phyloP scores from a whole-genome alignment of 2,113 vertebrate species.

The Noturus placidus region DNA sequence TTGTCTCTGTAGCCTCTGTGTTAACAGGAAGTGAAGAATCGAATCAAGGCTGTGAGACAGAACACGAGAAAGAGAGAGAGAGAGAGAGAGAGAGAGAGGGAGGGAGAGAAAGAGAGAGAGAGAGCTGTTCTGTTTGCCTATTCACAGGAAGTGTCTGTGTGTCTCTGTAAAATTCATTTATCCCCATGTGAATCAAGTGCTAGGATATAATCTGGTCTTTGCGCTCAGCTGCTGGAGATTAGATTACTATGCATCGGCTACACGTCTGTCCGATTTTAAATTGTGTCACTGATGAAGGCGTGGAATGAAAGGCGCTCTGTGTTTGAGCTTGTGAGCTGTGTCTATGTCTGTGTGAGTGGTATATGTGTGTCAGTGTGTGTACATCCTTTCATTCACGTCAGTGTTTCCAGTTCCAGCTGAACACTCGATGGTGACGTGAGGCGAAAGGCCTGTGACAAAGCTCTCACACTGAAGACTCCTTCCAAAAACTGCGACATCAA shows the following conservation, averaged over 20 bases:
- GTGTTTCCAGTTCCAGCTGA: background rate
- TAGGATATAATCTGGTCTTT: constrained; percentile 51
- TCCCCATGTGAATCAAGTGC: constrained; percentile 67
- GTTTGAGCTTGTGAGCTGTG: constrained; percentile 18
- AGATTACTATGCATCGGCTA: constrained; percentile 37
- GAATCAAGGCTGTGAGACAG: constrained; percentile 53
- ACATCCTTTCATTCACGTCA: constrained; percentile 24
- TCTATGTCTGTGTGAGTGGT: background rate
- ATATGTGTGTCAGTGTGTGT: background rate
- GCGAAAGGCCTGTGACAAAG: background rate
- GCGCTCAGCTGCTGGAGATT: constrained; percentile 31
- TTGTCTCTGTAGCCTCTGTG: constrained; percentile 44
- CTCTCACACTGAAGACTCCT: background rate
- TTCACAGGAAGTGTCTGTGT: constrained; percentile 60
- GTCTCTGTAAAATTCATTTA: constrained; percentile 60
- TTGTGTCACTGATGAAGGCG: background rate
- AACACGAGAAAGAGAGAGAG: constrained; percentile 55
- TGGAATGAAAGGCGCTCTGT: constrained; percentile 32
- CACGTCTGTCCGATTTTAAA: constrained; percentile 18
- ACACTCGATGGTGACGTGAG: background rate
- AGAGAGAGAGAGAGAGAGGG: constrained; percentile 57
- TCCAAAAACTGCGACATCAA: background rate
- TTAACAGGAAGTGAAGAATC: constrained; percentile 54
- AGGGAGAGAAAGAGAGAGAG: constrained; percentile 55
- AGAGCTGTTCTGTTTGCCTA: constrained; percentile 58